Evolutionary conservation across 2,113 vertebrate genomes (phyloP).

Genomic region (Paraplagusia blochii): DNA sequence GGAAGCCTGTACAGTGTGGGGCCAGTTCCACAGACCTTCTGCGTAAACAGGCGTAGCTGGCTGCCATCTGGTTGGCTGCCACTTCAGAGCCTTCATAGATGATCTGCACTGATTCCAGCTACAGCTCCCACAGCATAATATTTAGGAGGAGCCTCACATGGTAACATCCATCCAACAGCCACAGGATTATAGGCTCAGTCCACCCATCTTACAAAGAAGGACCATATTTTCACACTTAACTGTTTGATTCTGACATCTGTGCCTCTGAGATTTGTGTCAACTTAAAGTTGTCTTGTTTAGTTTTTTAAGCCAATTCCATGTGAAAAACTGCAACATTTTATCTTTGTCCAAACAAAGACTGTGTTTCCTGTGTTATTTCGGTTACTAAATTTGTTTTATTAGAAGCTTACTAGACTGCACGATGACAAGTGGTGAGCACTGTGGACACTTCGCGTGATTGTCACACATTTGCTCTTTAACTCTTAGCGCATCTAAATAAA

Average conservation of each 20-base stretch:
- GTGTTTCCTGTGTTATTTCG: too few species aligned
- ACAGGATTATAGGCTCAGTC: not conserved
- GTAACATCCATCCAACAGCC: not conserved
- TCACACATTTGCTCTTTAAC: too few species aligned
- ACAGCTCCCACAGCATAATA: constrained; percentile 2
- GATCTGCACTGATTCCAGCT: constrained; percentile 34
- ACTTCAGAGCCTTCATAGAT: constrained; percentile 45
- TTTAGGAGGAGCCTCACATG: not conserved
- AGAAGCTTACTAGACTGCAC: too few species aligned
- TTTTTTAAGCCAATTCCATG: too few species aligned
- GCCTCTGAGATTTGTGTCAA: not conserved
- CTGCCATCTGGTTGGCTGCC: constrained; percentile 54
- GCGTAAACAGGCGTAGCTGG: constrained; percentile 54
- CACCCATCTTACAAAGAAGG: not conserved
- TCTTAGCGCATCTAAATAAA: too few species aligned
- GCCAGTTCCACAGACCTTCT: constrained; percentile 27
- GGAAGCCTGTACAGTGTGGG: constrained; percentile 34
- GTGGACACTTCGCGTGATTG: too few species aligned
- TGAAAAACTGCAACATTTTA: too few species aligned
- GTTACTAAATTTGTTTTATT: too few species aligned
- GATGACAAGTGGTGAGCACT: too few species aligned
- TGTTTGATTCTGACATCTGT: not conserved
- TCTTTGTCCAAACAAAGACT: too few species aligned
- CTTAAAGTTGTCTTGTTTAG: too few species aligned
- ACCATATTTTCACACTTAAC: not conserved